Percentiles rank a stretch among this genome's conserved stretches.
Conservation (phyloP, 2,113 vertebrate species). For the Poeciliopsis prolifica region DNA sequence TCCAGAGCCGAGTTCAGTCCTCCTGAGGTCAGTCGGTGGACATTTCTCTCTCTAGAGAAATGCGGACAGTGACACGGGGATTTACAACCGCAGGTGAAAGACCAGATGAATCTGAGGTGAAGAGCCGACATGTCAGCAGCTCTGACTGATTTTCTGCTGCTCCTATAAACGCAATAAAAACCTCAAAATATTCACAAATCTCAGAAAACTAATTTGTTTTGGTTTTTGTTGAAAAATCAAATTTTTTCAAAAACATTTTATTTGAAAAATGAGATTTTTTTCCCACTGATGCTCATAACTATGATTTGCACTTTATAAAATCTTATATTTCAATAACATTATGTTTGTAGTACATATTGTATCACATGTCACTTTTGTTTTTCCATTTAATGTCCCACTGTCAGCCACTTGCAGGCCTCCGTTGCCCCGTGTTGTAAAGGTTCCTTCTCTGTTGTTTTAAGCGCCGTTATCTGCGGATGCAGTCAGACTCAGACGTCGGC, state of each 20-base stretch:
- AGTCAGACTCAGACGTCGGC: conserved; percentile 53
- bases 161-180: not conserved
- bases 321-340: no score
- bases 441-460: conserved; percentile 60
- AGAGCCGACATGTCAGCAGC: conserved; percentile 7
- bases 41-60: conserved; percentile 8
- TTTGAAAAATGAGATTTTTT: no score
- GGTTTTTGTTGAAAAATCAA: no score
- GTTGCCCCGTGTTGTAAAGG: conserved; percentile 51
- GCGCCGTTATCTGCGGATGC: conserved; percentile 67
- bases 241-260: no score
- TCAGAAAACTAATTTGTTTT: no score
- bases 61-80: conserved; percentile 11
- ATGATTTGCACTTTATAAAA: no score
- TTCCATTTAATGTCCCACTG: no score
- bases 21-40: not conserved
- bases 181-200: no score
- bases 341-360: no score
- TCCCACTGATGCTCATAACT: no score
- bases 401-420: not conserved
- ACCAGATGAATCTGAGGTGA: conserved; percentile 33
- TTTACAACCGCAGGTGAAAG: conserved; percentile 49
- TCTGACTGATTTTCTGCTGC: not conserved
- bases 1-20: conserved; percentile 25
- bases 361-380: no score